Evolutionary conservation across 2,888 invertebrate species (phyloP).

Genomic region (Pilophorus perplexus): DNA sequence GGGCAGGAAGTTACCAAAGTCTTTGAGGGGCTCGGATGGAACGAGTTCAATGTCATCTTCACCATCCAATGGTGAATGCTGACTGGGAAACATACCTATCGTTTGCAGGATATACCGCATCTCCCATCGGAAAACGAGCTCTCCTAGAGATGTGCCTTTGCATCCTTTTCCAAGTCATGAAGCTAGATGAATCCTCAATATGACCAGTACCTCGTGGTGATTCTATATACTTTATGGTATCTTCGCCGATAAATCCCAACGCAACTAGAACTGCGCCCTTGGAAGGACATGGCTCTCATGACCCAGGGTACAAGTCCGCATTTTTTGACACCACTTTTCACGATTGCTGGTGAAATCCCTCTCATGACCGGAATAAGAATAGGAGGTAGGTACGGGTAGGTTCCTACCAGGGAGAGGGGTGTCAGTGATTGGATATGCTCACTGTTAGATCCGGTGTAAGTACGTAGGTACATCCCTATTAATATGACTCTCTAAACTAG

Average conservation of each 20-base stretch:
- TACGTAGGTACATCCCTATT: conserved; percentile 9
- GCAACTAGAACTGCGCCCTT: conserved; percentile 10
- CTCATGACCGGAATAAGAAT: too few relatives aligned
- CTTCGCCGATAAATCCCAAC: conserved; percentile 28
- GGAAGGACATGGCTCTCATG: conserved; percentile 28
- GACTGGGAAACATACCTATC: background rate
- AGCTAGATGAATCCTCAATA: too few relatives aligned
- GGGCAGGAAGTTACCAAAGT: too few relatives aligned
- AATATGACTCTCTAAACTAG: conserved; percentile 4
- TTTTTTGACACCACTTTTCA: conserved; percentile 44
- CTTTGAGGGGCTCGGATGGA: too few relatives aligned
- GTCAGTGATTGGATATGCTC: too few relatives aligned
- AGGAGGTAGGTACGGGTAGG: background rate
- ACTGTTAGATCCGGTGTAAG: background rate
- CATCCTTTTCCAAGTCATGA: conserved; percentile 41
- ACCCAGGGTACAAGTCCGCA: conserved; percentile 46
- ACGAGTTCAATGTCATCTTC: conserved; percentile 29
- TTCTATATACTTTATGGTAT: conserved; percentile 17
- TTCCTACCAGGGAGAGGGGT: background rate
- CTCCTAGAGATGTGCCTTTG: conserved; percentile 23
- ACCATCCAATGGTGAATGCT: conserved; percentile 19
- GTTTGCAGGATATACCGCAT: conserved; percentile 1
- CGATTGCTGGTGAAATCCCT: conserved; percentile 30
- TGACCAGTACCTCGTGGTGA: too few relatives aligned
- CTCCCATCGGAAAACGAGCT: background rate